A percentile compares a stretch with the other conserved stretches of the same genome.
Conservation (phyloP, 2,888 invertebrate species). For the Coremacera marginata region DNA sequence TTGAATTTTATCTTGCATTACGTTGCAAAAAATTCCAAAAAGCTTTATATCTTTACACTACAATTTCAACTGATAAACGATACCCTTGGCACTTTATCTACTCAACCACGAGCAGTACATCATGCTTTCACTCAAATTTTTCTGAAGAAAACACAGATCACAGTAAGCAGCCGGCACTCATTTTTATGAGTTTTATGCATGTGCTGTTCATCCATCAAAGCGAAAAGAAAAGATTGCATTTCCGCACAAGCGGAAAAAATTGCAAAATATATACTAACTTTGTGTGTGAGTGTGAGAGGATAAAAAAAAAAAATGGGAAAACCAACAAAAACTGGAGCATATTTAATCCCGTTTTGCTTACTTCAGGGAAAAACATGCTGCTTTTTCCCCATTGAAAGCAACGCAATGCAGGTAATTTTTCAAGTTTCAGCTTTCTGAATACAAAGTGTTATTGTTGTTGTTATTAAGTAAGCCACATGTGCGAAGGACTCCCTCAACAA, state of each 20-base stretch:
- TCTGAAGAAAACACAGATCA: too few relatives aligned
- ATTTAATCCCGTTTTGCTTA: not conserved
- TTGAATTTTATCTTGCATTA: too few relatives aligned
- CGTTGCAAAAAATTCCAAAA: too few relatives aligned
- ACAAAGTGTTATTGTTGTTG: not conserved
- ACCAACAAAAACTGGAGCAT: not conserved
- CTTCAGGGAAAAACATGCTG: not conserved
- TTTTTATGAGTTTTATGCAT: too few relatives aligned
- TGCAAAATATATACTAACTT: not conserved
- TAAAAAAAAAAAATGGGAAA: not conserved
- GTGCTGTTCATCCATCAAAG: slow-evolving; percentile 6
- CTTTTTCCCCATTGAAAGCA: not conserved
- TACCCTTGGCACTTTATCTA: too few relatives aligned
- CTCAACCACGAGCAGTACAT: too few relatives aligned
- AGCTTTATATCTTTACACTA: too few relatives aligned
- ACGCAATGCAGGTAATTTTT: not conserved
- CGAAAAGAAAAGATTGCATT: not conserved
- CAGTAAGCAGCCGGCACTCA: too few relatives aligned
- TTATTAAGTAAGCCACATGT: not conserved
- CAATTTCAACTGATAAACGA: too few relatives aligned
- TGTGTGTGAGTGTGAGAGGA: not conserved
- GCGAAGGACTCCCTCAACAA: too few relatives aligned
- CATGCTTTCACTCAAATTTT: too few relatives aligned
- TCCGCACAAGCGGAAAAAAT: not conserved
- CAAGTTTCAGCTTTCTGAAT: not conserved